Evolutionary conservation across 2,797 vertebrate genomes (phyloP).

Genomic region (Periophthalmus magnuspinnatus): DNA sequence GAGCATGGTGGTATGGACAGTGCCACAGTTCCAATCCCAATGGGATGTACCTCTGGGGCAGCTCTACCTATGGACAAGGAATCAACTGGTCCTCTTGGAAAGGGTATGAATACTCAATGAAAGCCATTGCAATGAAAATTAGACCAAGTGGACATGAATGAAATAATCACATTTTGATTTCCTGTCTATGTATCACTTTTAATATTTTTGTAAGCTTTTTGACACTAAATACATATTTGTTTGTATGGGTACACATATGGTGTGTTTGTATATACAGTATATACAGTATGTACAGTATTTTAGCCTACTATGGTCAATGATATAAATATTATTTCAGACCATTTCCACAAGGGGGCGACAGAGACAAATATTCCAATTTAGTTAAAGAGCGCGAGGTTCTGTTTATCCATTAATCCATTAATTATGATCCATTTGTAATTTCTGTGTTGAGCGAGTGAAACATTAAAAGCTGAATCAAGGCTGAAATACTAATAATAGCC

Average conservation of each 20-base stretch:
- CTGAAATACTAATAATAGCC: too few relatives aligned
- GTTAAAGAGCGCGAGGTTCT: too few relatives aligned
- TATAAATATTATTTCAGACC: neutral
- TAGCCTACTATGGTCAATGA: neutral
- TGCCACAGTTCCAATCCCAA: slow-evolving; percentile 37
- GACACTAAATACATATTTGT: too few relatives aligned
- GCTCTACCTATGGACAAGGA: slow-evolving; percentile 31
- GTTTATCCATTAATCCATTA: too few relatives aligned
- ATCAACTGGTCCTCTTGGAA: slow-evolving; percentile 40
- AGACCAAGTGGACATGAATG: slow-evolving; percentile 1
- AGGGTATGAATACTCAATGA: slow-evolving; percentile 40
- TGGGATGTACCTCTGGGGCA: slow-evolving; percentile 35
- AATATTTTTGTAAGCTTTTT: too few relatives aligned
- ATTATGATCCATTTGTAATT: neutral
- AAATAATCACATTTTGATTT: too few relatives aligned
- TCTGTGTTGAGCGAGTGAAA: neutral
- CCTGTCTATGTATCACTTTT: too few relatives aligned
- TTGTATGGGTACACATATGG: too few relatives aligned
- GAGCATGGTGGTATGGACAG: slow-evolving; percentile 39
- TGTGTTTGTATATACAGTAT: too few relatives aligned
- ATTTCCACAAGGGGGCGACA: neutral
- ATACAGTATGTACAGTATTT: too few relatives aligned
- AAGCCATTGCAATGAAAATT: slow-evolving; percentile 42
- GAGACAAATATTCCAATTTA: neutral
- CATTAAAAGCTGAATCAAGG: neutral